Conservation (phyloP, 2,888 invertebrate species). For the Timandra comae region DNA sequence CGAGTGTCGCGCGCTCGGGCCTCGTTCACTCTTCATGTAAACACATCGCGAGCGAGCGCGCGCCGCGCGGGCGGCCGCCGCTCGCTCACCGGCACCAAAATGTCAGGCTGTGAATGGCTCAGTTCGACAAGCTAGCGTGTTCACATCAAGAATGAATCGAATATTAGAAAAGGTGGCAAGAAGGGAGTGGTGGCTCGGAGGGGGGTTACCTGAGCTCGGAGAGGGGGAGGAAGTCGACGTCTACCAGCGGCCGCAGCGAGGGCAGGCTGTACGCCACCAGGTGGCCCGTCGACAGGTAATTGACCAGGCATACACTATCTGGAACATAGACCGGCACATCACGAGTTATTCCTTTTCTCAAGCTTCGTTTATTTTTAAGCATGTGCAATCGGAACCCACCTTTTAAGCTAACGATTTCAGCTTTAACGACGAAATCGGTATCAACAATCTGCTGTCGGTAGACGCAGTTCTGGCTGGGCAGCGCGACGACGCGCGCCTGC, state of each 20-base stretch:
- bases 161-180: conserved; percentile 6
- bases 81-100: conserved; percentile 17
- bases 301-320: conserved; percentile 96
- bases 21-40: conserved; percentile 21
- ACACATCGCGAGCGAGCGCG: conserved; percentile 16
- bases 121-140: conserved; percentile 20
- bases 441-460: conserved; percentile 96
- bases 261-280: conserved; percentile 96
- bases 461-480: conserved; percentile 96
- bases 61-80: conserved; percentile 5
- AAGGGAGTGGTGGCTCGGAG: conserved; percentile 2
- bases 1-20: too few relatives aligned
- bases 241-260: conserved; percentile 93
- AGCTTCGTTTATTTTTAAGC: background rate
- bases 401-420: conserved; percentile 94
- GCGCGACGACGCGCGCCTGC: conserved; percentile 94
- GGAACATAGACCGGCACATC: too few relatives aligned
- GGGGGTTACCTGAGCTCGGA: conserved; percentile 91
- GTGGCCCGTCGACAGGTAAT: conserved; percentile 96
- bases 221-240: conserved; percentile 95
- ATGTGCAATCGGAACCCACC: too few relatives aligned
- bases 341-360: too few relatives aligned
- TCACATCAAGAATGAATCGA: conserved; percentile 25
- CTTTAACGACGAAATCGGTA: conserved; percentile 94
- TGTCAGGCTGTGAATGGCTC: conserved; percentile 19